A percentile compares a stretch with the other conserved stretches of the same genome.
Evolutionary conservation across 2,113 vertebrate genomes (phyloP).

Genomic region (Syngnathus typhle): DNA sequence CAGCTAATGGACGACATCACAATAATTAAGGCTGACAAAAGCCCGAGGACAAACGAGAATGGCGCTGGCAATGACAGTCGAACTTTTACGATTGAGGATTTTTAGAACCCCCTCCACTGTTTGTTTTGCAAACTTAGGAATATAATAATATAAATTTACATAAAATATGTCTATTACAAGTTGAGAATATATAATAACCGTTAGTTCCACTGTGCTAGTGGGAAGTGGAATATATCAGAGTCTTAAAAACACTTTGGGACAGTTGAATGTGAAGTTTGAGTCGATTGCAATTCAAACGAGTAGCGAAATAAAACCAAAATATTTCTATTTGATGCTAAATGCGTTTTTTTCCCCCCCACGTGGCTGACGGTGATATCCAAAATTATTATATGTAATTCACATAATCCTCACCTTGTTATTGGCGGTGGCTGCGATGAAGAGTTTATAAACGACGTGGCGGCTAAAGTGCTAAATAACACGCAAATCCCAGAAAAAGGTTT

Average conservation of each 20-base stretch:
- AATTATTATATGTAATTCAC: background rate
- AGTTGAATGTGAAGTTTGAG: too few relatives aligned
- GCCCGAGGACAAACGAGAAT: constrained; percentile 26
- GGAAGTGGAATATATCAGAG: too few relatives aligned
- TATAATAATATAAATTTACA: too few relatives aligned
- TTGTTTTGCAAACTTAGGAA: too few relatives aligned
- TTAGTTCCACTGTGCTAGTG: too few relatives aligned
- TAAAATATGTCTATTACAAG: too few relatives aligned
- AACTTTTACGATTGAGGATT: too few relatives aligned
- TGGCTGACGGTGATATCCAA: background rate
- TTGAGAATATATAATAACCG: too few relatives aligned
- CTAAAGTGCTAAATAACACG: background rate
- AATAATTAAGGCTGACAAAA: constrained; percentile 38
- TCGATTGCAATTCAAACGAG: background rate
- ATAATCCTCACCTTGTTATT: constrained; percentile 32
- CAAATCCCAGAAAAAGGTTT: background rate
- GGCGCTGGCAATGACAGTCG: constrained; percentile 5
- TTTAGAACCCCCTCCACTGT: too few relatives aligned
- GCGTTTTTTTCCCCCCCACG: background rate
- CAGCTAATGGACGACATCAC: constrained; percentile 42
- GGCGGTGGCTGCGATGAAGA: background rate
- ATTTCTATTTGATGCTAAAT: background rate
- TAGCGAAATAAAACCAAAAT: background rate
- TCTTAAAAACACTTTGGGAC: too few relatives aligned
- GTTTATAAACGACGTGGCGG: background rate